Evolutionary conservation across 2,888 invertebrate species (phyloP).

Genomic region (Ormyrus rosae): DNA sequence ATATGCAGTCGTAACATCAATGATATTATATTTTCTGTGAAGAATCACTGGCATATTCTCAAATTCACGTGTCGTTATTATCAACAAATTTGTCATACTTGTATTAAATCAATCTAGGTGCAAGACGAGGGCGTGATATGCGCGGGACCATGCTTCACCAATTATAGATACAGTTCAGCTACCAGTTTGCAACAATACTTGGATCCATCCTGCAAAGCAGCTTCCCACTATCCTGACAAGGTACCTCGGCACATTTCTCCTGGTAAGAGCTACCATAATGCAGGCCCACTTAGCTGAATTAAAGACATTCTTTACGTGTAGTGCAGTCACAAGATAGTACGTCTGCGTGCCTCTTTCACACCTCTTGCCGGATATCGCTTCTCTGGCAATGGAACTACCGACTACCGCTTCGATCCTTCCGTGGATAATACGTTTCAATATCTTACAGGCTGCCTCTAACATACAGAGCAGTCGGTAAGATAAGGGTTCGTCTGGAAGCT

Average conservation of each 20-base stretch:
- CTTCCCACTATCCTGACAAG: conserved; percentile 53
- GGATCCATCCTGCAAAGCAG: conserved; percentile 46
- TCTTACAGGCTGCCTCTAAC: conserved; percentile 44
- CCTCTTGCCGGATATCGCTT: conserved; percentile 28
- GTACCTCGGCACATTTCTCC: conserved; percentile 49
- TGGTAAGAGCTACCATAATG: conserved; percentile 52
- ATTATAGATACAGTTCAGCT: too few relatives aligned
- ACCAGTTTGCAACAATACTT: too few relatives aligned
- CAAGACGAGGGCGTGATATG: too few relatives aligned
- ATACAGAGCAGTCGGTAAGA: conserved; percentile 51
- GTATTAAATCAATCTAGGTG: too few relatives aligned
- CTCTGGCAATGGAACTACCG: conserved; percentile 30
- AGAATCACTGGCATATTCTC: too few relatives aligned
- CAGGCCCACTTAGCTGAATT: conserved; percentile 48
- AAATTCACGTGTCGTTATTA: too few relatives aligned
- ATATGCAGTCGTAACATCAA: too few relatives aligned
- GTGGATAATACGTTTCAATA: conserved; percentile 34
- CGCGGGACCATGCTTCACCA: too few relatives aligned
- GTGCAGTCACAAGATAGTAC: conserved; percentile 3
- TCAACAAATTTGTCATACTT: too few relatives aligned
- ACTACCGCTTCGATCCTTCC: conserved; percentile 28
- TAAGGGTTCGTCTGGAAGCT: conserved; percentile 44
- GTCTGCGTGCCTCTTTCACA: conserved; percentile 17
- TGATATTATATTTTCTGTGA: too few relatives aligned
- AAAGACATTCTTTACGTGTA: conserved; percentile 11